phyloP scores from a whole-genome alignment of 2,113 vertebrate genomes.

The Cyprinodon tularosa region DNA sequence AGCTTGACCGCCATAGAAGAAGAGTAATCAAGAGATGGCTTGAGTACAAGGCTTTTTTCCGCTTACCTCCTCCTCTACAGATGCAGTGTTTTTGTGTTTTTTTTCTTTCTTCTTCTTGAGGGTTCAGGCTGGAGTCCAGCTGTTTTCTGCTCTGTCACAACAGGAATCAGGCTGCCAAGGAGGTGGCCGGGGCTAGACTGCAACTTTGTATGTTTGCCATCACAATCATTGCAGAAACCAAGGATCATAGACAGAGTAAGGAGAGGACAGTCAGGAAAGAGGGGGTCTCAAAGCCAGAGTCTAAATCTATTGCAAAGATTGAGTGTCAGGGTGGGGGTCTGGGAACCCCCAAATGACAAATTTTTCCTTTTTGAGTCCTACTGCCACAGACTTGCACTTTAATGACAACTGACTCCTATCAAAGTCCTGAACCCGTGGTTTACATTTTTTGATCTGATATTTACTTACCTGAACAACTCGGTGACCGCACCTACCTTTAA shows the following conservation, averaged over 20 bases:
- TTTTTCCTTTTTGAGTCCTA: constrained; percentile 74
- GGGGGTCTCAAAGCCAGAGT: constrained; percentile 51
- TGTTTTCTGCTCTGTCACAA: constrained; percentile 61
- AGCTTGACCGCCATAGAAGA: constrained; percentile 63
- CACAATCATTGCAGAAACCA: constrained; percentile 73
- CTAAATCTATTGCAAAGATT: constrained; percentile 77
- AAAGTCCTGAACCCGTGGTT: constrained; percentile 79
- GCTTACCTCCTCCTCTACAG: constrained; percentile 75
- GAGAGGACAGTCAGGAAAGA: constrained; percentile 32
- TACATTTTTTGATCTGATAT: constrained; percentile 79
- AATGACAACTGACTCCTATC: constrained; percentile 79
- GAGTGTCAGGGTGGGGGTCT: constrained; percentile 53
- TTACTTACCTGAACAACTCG: constrained; percentile 77
- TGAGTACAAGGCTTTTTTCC: constrained; percentile 64
- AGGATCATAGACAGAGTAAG: constrained; percentile 46
- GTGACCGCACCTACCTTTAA: constrained; percentile 86
- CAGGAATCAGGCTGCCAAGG: constrained; percentile 63
- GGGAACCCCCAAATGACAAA: constrained; percentile 57
- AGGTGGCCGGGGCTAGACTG: constrained; percentile 45
- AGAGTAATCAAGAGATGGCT: constrained; percentile 52
- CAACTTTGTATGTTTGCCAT: constrained; percentile 66
- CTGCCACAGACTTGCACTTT: constrained; percentile 87
- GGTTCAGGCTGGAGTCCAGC: constrained; percentile 65
- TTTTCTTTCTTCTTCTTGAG: constrained; percentile 55
- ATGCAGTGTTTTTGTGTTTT: constrained; percentile 72